A percentile compares a stretch with the other conserved stretches of the same genome.
Evolutionary conservation across 2,797 vertebrate species (phyloP).

Genomic region (Podargus strigoides): DNA sequence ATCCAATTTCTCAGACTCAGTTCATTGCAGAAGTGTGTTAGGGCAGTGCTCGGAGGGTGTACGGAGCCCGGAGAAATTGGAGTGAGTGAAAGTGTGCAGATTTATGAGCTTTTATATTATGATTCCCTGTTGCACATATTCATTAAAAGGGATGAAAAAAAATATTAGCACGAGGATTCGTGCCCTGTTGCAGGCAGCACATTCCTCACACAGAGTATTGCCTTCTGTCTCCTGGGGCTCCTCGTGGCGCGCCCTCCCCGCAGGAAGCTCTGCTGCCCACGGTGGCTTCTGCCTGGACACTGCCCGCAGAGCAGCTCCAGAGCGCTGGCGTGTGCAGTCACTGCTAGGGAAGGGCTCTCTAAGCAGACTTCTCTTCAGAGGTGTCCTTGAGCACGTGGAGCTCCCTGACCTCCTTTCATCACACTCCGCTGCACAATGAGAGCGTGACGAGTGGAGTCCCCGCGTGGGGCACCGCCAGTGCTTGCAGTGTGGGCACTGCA

Average conservation of each 20-base stretch:
- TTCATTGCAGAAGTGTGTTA: not conserved
- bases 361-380: not conserved
- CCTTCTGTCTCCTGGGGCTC: not conserved
- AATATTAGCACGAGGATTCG: too few relatives aligned
- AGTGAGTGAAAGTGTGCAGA: not conserved
- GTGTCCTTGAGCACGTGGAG: not conserved
- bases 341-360: not conserved
- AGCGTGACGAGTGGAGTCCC: fast-evolving
- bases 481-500: too few relatives aligned
- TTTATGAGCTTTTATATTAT: not conserved
- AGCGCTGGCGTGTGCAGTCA: not conserved
- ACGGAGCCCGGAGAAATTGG: not conserved
- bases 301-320: not conserved
- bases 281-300: not conserved
- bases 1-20: not conserved
- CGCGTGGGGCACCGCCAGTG: too few relatives aligned
- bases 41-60: not conserved
- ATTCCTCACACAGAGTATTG: fast-evolving
- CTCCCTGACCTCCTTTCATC: not conserved
- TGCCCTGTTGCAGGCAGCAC: too few relatives aligned
- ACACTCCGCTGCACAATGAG: not conserved
- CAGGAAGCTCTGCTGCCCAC: fast-evolving
- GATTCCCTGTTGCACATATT: not conserved
- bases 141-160: not conserved
- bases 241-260: not conserved